These are phyloP conservation scores for Apteryx owenii DNA, from an alignment of 2,113 vertebrate species.

Conservation along the genomic window DNA sequence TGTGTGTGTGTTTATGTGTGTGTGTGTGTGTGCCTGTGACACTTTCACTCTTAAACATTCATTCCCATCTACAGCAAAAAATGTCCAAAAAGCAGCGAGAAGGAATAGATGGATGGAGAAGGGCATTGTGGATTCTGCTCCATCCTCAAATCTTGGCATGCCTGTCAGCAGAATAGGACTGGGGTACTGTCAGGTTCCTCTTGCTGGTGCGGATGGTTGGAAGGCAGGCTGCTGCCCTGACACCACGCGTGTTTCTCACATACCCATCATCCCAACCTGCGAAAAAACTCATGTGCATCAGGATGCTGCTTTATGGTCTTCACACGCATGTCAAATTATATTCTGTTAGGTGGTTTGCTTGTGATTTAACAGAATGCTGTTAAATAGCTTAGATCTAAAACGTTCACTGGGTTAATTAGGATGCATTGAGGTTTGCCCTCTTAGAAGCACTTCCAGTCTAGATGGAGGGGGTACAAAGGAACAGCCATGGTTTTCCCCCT, in stretches of 20 bases:
- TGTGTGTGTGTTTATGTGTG: background rate
- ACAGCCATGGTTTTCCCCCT: background rate
- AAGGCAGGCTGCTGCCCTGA: background rate
- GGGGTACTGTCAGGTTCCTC: background rate
- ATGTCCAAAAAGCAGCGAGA: background rate
- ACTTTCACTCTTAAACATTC: background rate
- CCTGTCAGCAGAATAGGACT: background rate
- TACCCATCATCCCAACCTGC: no score
- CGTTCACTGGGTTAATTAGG: rapidly evolving
- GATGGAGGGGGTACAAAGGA: background rate
- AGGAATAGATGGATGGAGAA: background rate
- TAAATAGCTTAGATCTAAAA: background rate
- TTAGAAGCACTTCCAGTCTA: background rate
- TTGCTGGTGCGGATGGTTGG: background rate
- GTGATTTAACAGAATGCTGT: background rate
- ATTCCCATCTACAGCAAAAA: background rate
- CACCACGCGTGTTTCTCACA: background rate
- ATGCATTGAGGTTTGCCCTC: background rate
- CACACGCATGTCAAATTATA: background rate
- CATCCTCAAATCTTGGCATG: background rate
- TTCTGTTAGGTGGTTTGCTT: background rate
- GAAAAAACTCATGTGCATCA: rapidly evolving
- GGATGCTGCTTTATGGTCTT: rapidly evolving
- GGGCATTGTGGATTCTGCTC: background rate
- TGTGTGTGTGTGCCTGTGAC: background rate